Conservation (phyloP, 1,140 invertebrate species). For the Antheraea mylitta region DNA sequence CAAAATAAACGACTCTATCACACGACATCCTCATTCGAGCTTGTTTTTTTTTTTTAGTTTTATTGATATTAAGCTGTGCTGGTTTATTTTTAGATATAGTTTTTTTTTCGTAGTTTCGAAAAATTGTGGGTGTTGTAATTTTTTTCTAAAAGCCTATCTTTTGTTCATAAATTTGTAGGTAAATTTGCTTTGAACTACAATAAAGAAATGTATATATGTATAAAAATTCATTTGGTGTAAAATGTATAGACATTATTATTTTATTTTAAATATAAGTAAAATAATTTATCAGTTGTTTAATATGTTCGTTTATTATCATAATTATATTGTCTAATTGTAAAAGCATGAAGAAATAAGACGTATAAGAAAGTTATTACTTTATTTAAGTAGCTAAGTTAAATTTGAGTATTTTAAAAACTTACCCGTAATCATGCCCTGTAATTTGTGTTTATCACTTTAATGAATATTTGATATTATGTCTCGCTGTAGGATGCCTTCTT, state of each 20-base stretch:
- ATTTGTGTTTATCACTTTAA: neutral
- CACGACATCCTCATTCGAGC: constrained; percentile 47
- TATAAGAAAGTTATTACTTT: neutral
- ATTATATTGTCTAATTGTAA: no score
- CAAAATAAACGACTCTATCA: constrained; percentile 23
- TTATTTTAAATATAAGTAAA: neutral
- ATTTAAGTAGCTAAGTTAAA: neutral
- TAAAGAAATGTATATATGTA: neutral
- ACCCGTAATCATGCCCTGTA: no score
- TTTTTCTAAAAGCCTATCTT: neutral
- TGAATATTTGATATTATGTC: neutral
- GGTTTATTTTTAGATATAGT: constrained; percentile 46
- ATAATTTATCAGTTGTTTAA: no score
- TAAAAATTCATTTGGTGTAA: neutral
- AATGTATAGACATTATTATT: neutral
- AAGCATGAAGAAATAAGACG: no score
- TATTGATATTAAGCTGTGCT: constrained; percentile 45
- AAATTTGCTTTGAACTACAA: constrained; percentile 1
- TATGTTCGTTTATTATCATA: no score
- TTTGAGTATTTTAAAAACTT: no score
- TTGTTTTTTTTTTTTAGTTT: constrained; percentile 44
- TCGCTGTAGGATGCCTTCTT: neutral
- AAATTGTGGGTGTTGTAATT: constrained; percentile 39
- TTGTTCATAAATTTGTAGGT: neutral
- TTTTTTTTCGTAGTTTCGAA: constrained; percentile 45